Percentiles rank a stretch among this genome's conserved stretches.
phyloP scores from a whole-genome alignment of 1,140 invertebrate species.

The Microvelia longipes region DNA sequence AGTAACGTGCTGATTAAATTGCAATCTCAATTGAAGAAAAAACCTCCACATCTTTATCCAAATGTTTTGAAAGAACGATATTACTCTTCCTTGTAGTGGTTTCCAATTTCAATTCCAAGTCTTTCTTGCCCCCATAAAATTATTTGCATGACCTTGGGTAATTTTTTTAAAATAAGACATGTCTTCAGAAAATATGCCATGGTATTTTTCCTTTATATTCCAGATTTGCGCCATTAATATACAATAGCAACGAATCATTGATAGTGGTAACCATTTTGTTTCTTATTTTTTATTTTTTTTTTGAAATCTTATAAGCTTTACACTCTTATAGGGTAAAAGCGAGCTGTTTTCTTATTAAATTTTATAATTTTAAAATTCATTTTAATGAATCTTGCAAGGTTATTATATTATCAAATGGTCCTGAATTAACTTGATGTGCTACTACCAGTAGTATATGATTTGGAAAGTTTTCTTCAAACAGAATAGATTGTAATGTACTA shows the following conservation, averaged over 20 bases:
- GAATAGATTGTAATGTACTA: background rate
- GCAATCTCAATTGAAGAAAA: background rate
- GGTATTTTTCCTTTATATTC: background rate
- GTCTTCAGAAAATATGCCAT: background rate
- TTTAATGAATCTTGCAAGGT: background rate
- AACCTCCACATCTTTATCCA: background rate
- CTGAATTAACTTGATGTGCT: background rate
- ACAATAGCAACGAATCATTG: background rate
- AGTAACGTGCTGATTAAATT: background rate
- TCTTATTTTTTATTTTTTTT: background rate
- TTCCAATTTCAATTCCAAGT: background rate
- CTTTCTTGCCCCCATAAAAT: background rate
- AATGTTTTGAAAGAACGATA: background rate
- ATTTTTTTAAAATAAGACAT: background rate
- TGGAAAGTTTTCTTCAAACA: background rate
- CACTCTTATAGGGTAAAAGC: background rate
- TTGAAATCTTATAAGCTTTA: background rate
- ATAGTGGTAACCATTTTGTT: background rate
- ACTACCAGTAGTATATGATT: background rate
- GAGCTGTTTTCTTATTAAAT: background rate
- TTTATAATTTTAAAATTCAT: background rate
- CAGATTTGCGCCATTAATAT: background rate
- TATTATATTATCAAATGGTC: background rate
- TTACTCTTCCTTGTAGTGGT: background rate
- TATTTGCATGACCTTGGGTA: background rate